Base-by-base conservation (phyloP, 1,140 invertebrate genomes). In the Drosophila ohnishii region DNA sequence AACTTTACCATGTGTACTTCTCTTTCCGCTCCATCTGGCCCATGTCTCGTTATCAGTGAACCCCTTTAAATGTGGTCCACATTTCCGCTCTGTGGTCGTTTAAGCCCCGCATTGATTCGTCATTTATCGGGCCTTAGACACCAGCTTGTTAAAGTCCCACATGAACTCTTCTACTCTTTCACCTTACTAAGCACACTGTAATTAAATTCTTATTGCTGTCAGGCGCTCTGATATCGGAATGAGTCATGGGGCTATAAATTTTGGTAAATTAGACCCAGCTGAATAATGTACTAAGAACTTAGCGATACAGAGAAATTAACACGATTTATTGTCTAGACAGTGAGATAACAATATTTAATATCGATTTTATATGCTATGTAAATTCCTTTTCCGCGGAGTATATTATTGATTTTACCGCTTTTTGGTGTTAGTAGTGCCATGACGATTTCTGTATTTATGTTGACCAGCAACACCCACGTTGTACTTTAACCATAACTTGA, bases 191-290 rank as follows among this genome's bases (percentile, higher is more conserved):
- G 32, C 19, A 42, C 11, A 32, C 30, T 22, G 19, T 60, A 35
- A 64, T 64, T 64, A 57, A 71, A 25, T 70, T 35, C 16, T 58
- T 71, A 50, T 48, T 16, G 35, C 35, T 70, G 44, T 70, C 51
- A 40, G 39, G 42, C 30, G 35, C 42, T 40, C 13, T 40, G n/a
- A 30, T 71, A 40, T 58, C 45, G 7, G 10, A n/a, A 28, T 70
- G 67, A 70, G 42, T 71, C 65, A 69, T 4, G 7, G 6, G 11
- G 13, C 14, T 48, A 51, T 39, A 13, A 5, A n/a, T 42, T 34
- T 19, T 25, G n/a, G 30, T 11, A 65, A 65, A 37, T 66, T 37
- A n/a, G 13, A 58, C 19, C 9, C 22, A 16, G 34, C 9, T 28
- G 7, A 28, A 32, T 58, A 3, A 8, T 8, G 13, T 25, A n/a